phyloP scores from a whole-genome alignment of 1,140 invertebrate species.

The Branchinecta lindahli region DNA sequence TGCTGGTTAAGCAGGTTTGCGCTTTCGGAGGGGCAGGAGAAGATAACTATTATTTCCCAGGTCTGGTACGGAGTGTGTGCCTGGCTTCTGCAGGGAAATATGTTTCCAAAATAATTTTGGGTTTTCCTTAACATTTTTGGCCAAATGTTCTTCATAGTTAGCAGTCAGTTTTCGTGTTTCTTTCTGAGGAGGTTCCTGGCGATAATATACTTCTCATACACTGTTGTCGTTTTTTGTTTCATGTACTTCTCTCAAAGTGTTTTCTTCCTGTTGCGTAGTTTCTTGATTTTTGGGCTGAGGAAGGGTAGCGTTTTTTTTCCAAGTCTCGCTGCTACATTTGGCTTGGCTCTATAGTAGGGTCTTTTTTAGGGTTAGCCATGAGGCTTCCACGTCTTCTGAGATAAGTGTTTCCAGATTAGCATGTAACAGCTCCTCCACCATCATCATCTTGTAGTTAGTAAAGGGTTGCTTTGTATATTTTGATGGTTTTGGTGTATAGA shows the following conservation, averaged over 20 bases:
- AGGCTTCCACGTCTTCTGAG: background rate
- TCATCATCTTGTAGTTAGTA: slow-evolving; percentile 9
- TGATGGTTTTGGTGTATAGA: background rate
- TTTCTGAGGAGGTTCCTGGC: slow-evolving; percentile 10
- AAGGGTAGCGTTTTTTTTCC: slow-evolving; percentile 6
- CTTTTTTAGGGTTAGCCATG: slow-evolving; percentile 5
- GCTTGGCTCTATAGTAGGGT: background rate
- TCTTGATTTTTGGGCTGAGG: background rate
- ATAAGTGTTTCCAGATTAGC: slow-evolving; percentile 2
- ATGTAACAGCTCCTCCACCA: background rate
- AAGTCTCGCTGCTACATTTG: background rate
- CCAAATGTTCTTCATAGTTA: background rate
- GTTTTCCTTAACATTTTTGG: background rate
- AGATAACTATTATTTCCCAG: background rate
- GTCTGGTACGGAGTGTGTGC: slow-evolving; percentile 3
- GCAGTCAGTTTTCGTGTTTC: background rate
- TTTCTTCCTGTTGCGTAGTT: slow-evolving; percentile 4
- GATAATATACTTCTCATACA: background rate
- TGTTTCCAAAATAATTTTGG: background rate
- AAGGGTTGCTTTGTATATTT: background rate
- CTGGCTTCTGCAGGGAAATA: background rate
- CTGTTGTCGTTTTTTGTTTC: slow-evolving; percentile 2
- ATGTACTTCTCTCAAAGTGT: background rate
- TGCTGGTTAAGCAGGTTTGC: background rate
- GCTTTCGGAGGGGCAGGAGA: background rate